Conservation (phyloP, 64 coral and sea anemone species). For the Pachyseris speciosa region DNA sequence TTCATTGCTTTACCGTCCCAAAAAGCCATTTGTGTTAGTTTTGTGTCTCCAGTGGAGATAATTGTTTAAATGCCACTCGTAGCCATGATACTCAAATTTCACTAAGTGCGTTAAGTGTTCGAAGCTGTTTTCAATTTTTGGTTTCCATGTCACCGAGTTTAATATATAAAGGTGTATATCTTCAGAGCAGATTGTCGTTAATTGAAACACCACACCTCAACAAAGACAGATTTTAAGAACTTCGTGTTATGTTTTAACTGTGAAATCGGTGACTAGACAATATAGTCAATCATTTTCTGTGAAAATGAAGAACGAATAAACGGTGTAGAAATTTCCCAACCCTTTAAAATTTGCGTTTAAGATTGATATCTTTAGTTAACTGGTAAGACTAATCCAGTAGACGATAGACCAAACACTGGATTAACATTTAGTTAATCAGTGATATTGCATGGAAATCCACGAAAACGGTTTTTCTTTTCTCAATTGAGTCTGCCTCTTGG, state of each 20-base stretch:
- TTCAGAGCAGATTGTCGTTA: neutral
- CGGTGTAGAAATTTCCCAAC: neutral
- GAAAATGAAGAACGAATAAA: neutral
- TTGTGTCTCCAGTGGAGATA: no score
- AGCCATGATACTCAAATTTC: no score
- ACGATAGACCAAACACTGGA: neutral
- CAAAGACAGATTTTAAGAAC: neutral
- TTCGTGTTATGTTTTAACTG: neutral
- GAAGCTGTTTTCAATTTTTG: neutral
- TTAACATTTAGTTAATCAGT: no score
- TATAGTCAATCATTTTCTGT: neutral
- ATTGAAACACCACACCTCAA: neutral
- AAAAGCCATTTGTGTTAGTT: neutral
- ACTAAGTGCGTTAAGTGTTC: no score
- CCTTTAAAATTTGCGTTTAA: neutral
- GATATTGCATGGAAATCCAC: no score
- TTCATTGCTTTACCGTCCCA: neutral
- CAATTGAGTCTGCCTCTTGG: neutral
- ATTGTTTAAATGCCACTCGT: no score
- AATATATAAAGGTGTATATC: neutral
- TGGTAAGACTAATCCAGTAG: neutral
- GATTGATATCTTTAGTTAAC: constrained; percentile 1
- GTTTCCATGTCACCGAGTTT: neutral
- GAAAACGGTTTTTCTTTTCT: neutral
- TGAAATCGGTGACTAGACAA: neutral